Evolutionary conservation across 2,888 invertebrate species (phyloP).

Genomic region (Dryobota labecula): DNA sequence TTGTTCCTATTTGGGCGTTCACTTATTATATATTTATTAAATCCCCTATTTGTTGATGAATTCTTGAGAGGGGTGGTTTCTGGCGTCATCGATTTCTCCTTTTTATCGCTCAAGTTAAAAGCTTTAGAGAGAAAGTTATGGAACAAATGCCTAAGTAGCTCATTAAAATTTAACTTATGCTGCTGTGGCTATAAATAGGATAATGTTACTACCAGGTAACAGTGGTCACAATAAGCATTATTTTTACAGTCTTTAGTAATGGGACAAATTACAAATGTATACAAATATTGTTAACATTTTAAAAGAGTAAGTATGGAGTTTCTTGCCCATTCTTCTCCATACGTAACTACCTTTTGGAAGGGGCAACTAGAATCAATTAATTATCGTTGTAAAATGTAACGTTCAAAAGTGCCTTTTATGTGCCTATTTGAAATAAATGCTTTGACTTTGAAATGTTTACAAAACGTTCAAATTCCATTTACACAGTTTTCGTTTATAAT

Average conservation of each 20-base stretch:
- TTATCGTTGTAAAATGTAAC: no score
- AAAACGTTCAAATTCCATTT: constrained; percentile 23
- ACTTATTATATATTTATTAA: constrained; percentile 55
- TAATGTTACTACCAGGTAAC: background rate
- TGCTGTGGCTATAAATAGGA: background rate
- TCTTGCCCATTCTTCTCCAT: no score
- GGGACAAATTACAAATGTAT: background rate
- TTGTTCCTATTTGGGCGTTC: constrained; percentile 44
- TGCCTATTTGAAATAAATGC: no score
- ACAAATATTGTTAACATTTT: no score
- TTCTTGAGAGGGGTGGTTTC: constrained; percentile 20
- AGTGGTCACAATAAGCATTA: no score
- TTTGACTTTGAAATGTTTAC: no score
- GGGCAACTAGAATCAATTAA: no score
- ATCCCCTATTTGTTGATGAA: constrained; percentile 18
- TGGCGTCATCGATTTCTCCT: constrained; percentile 37
- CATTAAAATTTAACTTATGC: background rate
- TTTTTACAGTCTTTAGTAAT: background rate
- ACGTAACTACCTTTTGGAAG: no score
- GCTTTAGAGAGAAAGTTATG: constrained; percentile 16
- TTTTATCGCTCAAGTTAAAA: constrained; percentile 26
- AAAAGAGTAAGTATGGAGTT: no score
- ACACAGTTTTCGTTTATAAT: constrained; percentile 10
- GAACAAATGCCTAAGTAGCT: constrained; percentile 3
- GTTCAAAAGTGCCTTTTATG: no score